phyloP scores from a whole-genome alignment of 2,113 vertebrate genomes.

The Andinoacara biseriatus region DNA sequence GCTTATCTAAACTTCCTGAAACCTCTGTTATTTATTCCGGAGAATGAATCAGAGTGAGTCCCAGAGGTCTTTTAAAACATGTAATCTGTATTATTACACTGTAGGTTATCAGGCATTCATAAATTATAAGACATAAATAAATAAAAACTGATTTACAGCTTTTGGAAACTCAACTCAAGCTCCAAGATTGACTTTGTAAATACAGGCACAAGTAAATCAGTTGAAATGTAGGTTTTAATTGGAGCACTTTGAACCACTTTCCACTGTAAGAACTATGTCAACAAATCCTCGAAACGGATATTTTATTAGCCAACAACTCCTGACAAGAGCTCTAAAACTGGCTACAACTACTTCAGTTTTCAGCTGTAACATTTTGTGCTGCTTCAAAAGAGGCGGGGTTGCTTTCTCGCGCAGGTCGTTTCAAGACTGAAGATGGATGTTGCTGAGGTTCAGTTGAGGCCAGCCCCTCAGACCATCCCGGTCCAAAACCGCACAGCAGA shows the following conservation, averaged over 20 bases:
- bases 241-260: not conserved
- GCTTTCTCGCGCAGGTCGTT: not conserved
- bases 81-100: not conserved
- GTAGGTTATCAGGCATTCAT: not conserved
- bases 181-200: fast-evolving
- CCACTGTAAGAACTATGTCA: not conserved
- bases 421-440: not conserved
- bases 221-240: not conserved
- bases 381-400: too few species aligned
- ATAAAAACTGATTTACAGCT: not conserved
- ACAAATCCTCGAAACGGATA: not conserved
- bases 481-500: not conserved
- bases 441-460: not conserved
- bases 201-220: not conserved
- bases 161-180: not conserved
- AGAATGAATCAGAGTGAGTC: not conserved
- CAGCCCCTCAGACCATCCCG: not conserved
- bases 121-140: not conserved
- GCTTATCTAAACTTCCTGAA: not conserved
- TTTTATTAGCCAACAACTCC: not conserved
- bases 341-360: not conserved
- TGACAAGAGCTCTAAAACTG: not conserved
- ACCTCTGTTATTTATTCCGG: not conserved
- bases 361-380: not conserved
- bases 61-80: not conserved